A percentile compares a stretch with the other conserved stretches of the same genome.
phyloP scores from a whole-genome alignment of 1,140 invertebrate genomes.

The Anadara kagoshimensis region DNA sequence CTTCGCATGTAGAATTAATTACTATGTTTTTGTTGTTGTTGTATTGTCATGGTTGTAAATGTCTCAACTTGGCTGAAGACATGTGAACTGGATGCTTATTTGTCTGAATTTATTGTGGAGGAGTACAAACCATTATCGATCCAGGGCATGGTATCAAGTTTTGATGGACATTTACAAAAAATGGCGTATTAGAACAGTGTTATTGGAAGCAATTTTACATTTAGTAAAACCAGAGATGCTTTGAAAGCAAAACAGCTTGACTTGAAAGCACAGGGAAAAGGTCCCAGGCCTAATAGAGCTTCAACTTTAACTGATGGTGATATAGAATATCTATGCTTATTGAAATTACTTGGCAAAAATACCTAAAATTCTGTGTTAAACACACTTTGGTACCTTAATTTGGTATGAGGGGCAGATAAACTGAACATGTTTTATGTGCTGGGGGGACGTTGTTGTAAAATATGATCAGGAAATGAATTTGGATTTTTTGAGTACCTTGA shows the following conservation, averaged over 20 bases:
- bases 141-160: not conserved
- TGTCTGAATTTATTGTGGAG: not conserved
- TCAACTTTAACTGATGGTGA: not conserved
- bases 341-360: not conserved
- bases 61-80: too few relatives aligned
- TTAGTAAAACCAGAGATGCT: not conserved
- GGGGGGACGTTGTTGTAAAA: not conserved
- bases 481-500: slow-evolving; percentile 1
- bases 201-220: not conserved
- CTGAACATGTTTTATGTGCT: not conserved
- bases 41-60: too few relatives aligned
- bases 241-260: not conserved
- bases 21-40: too few relatives aligned
- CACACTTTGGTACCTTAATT: not conserved
- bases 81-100: too few relatives aligned
- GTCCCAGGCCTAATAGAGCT: not conserved
- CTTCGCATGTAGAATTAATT: too few relatives aligned
- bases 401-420: not conserved
- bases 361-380: not conserved
- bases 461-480: not conserved
- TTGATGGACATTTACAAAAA: not conserved
- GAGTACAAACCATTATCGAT: not conserved
- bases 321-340: not conserved
- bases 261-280: not conserved
- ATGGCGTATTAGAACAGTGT: not conserved